Evolutionary conservation across 2,797 vertebrate species (phyloP).

Genomic region (Myoxocephalus aenaeus): DNA sequence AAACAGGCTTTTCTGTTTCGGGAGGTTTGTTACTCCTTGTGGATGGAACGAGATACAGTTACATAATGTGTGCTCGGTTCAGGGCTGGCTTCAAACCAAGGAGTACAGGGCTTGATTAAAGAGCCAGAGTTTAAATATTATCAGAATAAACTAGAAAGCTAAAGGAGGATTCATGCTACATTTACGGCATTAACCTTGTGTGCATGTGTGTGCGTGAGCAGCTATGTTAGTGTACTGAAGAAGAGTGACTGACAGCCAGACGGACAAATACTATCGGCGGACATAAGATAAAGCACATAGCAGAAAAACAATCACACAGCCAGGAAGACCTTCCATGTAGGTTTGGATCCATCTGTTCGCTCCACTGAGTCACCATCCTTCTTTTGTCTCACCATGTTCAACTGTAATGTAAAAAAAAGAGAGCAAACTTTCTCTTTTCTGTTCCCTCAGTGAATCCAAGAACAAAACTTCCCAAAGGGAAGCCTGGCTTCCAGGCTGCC

Average conservation of each 20-base stretch:
- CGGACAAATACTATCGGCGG: conserved; percentile 29
- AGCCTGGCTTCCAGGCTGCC: conserved; percentile 40
- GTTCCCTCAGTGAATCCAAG: conserved; percentile 34
- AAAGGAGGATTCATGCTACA: conserved; percentile 4
- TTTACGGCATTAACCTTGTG: conserved; percentile 4
- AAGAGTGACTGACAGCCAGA: conserved; percentile 12
- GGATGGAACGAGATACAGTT: conserved; percentile 43
- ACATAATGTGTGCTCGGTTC: conserved; percentile 49
- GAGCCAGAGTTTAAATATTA: not conserved
- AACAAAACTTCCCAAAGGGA: conserved; percentile 46
- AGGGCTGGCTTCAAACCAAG: conserved; percentile 25
- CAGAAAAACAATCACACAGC: conserved; percentile 74
- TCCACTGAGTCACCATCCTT: conserved; percentile 83
- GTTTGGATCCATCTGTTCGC: conserved; percentile 83
- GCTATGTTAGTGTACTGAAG: conserved; percentile 3
- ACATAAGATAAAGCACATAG: conserved; percentile 59
- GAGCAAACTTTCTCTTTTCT: conserved; percentile 33
- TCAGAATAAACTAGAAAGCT: conserved; percentile 19
- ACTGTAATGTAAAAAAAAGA: conserved; percentile 68
- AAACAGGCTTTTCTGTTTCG: conserved; percentile 36
- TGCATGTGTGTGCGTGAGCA: not conserved
- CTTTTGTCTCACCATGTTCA: conserved; percentile 81
- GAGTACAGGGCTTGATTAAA: not conserved
- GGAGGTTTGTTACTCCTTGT: conserved; percentile 44
- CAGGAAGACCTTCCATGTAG: conserved; percentile 86